Evolutionary conservation across 2,113 vertebrate species (phyloP), one percentile per base, ranked within the genome.

Genomic region (Atractosteus spatula): DNA sequence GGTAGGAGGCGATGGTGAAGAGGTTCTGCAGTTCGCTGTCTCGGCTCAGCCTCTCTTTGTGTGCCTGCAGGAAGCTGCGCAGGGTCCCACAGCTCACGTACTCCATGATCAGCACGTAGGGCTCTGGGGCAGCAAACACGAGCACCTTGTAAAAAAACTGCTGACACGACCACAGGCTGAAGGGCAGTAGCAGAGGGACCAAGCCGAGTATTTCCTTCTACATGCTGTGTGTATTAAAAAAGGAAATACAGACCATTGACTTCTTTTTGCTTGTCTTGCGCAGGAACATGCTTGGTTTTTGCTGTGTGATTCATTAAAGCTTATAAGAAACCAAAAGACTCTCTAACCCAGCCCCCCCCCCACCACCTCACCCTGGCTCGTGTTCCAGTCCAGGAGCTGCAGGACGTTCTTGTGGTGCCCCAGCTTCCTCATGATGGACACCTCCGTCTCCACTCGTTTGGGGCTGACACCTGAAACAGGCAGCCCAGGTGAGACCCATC

Each of bases 371-470:
- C 91, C 89, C 45, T 84, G 83, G 0, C 61, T 55, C 3, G 77
- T 76, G 77, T 90, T 92, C 89, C 89, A 92, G 79, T 91, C 89
- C 76, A 92, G 83, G 5, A 92, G 65, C 79, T 92, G 91, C 1
- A 92, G 80, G 68, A 92, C 76, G 73, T 91, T 92, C 66, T 88
- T 90, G 78, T 92, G 91, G 71, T 91, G 85, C 3, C 81, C 70
- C 77, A 92, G 82, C 66, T 92, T 92, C 80, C 78, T 89, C 90
- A 92, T 91, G 71, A 92, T 85, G 54, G 84, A 80, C 45, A 87
- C 81, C 66, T 92, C 91, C 1, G 47, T 68, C 47, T 91, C 83
- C 65, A 91, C 79, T 2, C 83, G 84, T 66, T 91, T 91, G 29
- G 71, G 56, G 1, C 80, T 78, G 57, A 89, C 81, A 13, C 83